Percentiles rank a stretch among this genome's conserved stretches.
phyloP scores from a whole-genome alignment of 1,140 invertebrate species.

The Drosophila arizonae region DNA sequence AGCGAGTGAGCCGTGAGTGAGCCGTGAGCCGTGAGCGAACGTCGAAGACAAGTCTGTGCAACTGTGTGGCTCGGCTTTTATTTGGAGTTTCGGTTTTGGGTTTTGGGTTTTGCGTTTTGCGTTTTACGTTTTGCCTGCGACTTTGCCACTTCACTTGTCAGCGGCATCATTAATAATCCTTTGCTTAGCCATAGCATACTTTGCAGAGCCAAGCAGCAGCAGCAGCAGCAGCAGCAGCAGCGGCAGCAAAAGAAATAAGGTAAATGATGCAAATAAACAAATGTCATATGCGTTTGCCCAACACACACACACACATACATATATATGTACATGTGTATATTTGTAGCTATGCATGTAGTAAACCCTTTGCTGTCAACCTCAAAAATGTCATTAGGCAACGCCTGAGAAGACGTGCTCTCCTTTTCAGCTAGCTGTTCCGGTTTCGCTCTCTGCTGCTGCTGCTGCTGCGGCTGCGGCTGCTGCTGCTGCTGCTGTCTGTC shows the following conservation, averaged over 20 bases:
- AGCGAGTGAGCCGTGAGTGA: neutral
- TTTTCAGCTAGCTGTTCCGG: slow-evolving; percentile 16
- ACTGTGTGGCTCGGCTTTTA: neutral
- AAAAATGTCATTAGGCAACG: slow-evolving; percentile 79
- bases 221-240: too few relatives aligned
- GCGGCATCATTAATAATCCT: slow-evolving; percentile 79
- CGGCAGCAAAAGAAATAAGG: slow-evolving; percentile 50
- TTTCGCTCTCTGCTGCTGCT: neutral
- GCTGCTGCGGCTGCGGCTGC: too few relatives aligned
- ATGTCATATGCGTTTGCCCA: slow-evolving; percentile 75
- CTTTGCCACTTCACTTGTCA: slow-evolving; percentile 78
- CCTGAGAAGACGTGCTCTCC: slow-evolving; percentile 64
- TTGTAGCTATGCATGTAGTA: slow-evolving; percentile 5
- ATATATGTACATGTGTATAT: slow-evolving; percentile 2
- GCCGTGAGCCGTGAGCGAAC: too few relatives aligned
- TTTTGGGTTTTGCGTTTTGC: neutral
- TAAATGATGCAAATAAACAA: slow-evolving; percentile 82
- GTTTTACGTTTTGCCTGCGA: slow-evolving; percentile 27
- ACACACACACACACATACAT: slow-evolving; percentile 8
- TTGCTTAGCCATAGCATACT: slow-evolving; percentile 68
- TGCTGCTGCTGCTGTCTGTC: slow-evolving; percentile 14
- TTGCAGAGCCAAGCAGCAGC: slow-evolving; percentile 13
- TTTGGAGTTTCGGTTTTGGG: neutral
- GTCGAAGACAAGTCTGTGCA: slow-evolving; percentile 8
- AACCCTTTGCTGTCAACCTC: slow-evolving; percentile 69